Conservation (phyloP, 2,113 vertebrate species). For the Corapipo altera region DNA sequence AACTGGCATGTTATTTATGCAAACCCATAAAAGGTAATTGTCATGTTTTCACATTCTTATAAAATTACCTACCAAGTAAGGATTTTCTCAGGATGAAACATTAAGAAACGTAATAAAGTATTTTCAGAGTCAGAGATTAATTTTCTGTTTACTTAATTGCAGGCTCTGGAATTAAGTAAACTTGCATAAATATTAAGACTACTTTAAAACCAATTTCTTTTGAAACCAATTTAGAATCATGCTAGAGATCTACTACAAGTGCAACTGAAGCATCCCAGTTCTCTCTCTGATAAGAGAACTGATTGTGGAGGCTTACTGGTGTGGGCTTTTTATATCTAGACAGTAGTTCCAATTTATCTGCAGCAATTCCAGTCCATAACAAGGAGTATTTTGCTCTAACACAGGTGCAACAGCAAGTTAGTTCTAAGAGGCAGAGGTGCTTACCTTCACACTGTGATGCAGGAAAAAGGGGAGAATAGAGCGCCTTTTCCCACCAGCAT, state of each 20-base stretch:
- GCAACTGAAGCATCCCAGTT: not conserved
- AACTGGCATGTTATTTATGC: not conserved
- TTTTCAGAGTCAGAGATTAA: not conserved
- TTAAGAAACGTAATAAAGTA: not conserved
- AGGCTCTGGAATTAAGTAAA: not conserved
- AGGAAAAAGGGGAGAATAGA: constrained; percentile 91
- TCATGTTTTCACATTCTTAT: not conserved
- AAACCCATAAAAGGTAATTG: not conserved
- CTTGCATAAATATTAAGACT: not conserved
- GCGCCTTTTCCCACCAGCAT: constrained; percentile 95
- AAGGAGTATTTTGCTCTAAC: not conserved
- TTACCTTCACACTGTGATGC: constrained; percentile 93
- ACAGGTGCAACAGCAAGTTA: not conserved
- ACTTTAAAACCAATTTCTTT: not conserved
- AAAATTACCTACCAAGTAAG: not conserved
- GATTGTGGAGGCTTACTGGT: not conserved
- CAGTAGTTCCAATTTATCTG: not conserved
- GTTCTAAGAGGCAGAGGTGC: not conserved
- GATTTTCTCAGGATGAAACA: not conserved
- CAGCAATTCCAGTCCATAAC: not conserved
- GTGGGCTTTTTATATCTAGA: not conserved
- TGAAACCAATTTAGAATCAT: not conserved
- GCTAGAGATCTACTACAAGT: not conserved
- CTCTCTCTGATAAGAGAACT: not conserved
- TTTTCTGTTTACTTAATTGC: not conserved